Evolutionary conservation across 2,888 invertebrate species (phyloP), one percentile per base, ranked within the genome.

Genomic region (Julus scanicus): DNA sequence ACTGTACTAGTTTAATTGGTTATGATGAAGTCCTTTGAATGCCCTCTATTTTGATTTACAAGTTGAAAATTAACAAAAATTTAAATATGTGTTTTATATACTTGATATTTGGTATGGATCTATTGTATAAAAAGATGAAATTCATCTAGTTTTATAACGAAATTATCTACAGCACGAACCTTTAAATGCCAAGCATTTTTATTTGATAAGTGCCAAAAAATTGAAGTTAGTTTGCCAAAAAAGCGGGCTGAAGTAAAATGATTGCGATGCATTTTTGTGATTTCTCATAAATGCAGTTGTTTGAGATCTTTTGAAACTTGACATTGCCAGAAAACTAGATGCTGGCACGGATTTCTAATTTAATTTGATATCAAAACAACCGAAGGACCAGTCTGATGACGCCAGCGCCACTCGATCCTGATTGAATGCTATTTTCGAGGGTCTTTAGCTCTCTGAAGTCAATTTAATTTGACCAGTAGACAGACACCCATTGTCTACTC

Each of bases 141-240:
- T 37, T 29, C 80, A 37, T 80, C 20, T 80, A n/a, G n/a, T n/a
- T 80, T 80, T 80, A 80, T 80, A 37, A 80, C 71, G 71, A 29
- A 71, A 71, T 71, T 71, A 29, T 29, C n/a, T n/a, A n/a, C n/a
- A 13, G 63, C 63, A 63, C 63, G 63, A 13, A 63, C 80, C 80
- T 80, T 80, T 80, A 80, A 37, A 80, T 80, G 80, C 11, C 80
- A 80, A 29, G 2, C 37, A 2, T 20, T 63, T 53, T 53, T 37
- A 37, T 80, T 80, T 37, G 29, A 37, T 37, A 11, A 37, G 80
- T 2, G 80, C 80, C 80, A 80, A 80, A 80, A 63, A 80, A 80
- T 80, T 8, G 11, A 80, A 80, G 37, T 37, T 80, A 37, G 29
- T 80, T 2, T 80, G 80, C 80, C 80, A 80, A 80, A 80, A 80